phyloP scores from a whole-genome alignment of 1,140 invertebrate species.

The Berghia stephanieae region DNA sequence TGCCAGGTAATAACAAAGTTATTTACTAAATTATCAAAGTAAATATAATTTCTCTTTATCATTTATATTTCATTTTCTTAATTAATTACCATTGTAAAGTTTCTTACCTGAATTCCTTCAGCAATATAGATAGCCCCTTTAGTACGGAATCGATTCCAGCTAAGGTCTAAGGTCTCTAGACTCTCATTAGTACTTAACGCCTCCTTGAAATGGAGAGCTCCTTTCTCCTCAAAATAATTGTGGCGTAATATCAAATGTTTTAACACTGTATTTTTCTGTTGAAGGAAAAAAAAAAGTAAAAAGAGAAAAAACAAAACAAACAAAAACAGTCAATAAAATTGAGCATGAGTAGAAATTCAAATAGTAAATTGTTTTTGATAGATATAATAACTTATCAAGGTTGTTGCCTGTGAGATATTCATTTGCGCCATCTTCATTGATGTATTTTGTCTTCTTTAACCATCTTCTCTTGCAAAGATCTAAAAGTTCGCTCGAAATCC shows the following conservation, averaged over 20 bases:
- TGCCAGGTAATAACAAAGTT: neutral
- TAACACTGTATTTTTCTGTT: constrained; percentile 50
- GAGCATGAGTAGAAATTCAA: too few species aligned
- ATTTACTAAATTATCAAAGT: neutral
- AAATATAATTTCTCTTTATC: too few species aligned
- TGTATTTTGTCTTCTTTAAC: too few species aligned
- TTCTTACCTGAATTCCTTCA: constrained; percentile 45
- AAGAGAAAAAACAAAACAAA: too few species aligned
- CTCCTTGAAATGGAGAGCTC: constrained; percentile 43
- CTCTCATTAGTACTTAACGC: constrained; percentile 48
- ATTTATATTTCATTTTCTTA: neutral
- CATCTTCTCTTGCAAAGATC: too few species aligned
- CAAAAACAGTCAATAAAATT: too few species aligned
- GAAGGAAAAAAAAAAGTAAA: constrained; percentile 1
- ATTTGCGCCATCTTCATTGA: too few species aligned
- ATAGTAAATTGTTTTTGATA: too few species aligned
- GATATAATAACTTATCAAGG: too few species aligned
- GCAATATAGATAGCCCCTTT: constrained; percentile 42
- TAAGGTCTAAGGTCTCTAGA: constrained; percentile 47
- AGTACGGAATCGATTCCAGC: constrained; percentile 49
- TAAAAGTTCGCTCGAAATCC: too few species aligned
- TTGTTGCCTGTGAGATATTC: too few species aligned
- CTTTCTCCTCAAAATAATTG: constrained; percentile 52
- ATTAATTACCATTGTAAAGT: neutral
- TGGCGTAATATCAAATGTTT: constrained; percentile 50